phyloP scores from a whole-genome alignment of 2,113 vertebrate genomes.

The Hypocryptadius cinnamomeus region DNA sequence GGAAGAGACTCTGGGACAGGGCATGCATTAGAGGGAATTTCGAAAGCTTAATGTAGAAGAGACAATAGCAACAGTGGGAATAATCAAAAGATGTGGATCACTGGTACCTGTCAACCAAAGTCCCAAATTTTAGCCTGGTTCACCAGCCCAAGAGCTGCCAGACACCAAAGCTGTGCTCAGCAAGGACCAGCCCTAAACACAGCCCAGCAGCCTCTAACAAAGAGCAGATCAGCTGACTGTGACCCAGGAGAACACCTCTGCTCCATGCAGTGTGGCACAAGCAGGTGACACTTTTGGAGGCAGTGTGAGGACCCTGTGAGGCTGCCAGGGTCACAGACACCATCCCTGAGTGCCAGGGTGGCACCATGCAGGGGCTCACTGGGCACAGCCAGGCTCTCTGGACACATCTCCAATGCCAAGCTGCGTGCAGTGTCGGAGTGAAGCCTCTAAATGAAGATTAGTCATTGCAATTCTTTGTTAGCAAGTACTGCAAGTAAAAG shows the following conservation, averaged over 20 bases:
- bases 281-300: background rate
- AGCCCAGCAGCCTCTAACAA: background rate
- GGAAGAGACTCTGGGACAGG: background rate
- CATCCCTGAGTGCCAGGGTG: background rate
- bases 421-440: background rate
- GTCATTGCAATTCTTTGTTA: background rate
- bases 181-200: background rate
- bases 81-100: background rate
- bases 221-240: background rate
- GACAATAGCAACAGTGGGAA: background rate
- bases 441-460: background rate
- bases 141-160: background rate
- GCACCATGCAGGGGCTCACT: background rate
- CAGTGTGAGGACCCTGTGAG: background rate
- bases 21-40: background rate
- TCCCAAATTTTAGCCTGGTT: background rate
- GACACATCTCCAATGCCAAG: background rate
- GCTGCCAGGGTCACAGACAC: background rate
- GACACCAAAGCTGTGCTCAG: background rate
- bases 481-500: background rate
- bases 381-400: background rate
- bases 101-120: background rate
- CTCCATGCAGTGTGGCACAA: rapidly evolving
- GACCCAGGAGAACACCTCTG: background rate
- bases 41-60: background rate